Conservation (phyloP, 2,888 invertebrate species). For the Cremastinae sp. region DNA sequence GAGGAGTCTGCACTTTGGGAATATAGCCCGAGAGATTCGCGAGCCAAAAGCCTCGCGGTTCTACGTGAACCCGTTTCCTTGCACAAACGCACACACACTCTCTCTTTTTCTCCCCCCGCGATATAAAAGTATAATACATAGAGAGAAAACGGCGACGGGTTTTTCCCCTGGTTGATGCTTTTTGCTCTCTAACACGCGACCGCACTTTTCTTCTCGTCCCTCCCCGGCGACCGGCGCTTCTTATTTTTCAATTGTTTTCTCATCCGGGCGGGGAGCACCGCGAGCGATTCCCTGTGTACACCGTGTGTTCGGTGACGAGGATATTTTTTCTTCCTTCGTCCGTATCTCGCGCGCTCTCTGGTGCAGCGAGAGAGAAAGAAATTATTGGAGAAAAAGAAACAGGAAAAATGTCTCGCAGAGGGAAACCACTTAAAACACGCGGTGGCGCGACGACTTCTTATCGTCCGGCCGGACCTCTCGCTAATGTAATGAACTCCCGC, state of each 20-base stretch:
- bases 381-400: constrained; percentile 24
- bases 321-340: background rate
- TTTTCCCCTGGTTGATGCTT: constrained; percentile 32
- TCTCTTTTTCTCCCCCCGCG: constrained; percentile 6
- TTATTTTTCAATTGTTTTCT: no score
- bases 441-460: constrained; percentile 60
- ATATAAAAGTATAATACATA: constrained; percentile 34
- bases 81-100: constrained; percentile 5
- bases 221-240: no score
- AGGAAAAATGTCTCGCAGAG: constrained; percentile 50
- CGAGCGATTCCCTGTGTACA: background rate
- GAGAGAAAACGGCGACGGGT: constrained; percentile 19
- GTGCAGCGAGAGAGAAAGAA: constrained; percentile 13
- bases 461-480: constrained; percentile 55
- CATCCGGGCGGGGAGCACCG: no score
- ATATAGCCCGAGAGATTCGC: constrained; percentile 56
- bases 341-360: constrained; percentile 4
- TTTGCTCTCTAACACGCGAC: background rate
- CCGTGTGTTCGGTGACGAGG: background rate
- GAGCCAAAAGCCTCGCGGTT: constrained; percentile 62
- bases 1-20: constrained; percentile 41
- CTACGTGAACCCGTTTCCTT: constrained; percentile 54
- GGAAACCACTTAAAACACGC: constrained; percentile 63
- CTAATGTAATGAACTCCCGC: constrained; percentile 64
- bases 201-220: no score